Conservation (phyloP, 2,113 vertebrate species). For the Sylvilagus bachmani region DNA sequence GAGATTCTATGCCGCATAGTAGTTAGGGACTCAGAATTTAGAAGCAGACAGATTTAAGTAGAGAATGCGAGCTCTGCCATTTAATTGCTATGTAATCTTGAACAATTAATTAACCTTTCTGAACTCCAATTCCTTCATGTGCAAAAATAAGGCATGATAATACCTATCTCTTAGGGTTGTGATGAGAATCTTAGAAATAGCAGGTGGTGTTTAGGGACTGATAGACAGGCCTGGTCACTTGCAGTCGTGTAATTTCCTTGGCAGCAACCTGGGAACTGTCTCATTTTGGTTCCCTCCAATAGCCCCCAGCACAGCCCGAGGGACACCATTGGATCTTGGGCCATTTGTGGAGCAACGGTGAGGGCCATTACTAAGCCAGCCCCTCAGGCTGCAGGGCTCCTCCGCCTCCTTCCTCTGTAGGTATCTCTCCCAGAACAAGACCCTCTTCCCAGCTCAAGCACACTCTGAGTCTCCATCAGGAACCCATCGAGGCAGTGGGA, state of each 20-base stretch:
- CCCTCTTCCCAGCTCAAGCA: neutral
- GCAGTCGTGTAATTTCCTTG: neutral
- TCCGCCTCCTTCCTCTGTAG: neutral
- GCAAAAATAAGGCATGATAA: neutral
- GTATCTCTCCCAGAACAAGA: neutral
- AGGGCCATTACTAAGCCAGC: neutral
- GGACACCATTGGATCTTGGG: neutral
- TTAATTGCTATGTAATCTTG: neutral
- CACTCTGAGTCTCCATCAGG: neutral
- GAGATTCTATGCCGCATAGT: neutral
- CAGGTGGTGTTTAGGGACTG: neutral
- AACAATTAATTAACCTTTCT: neutral
- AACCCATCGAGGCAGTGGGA: neutral
- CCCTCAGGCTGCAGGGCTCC: neutral
- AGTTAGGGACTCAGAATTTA: conserved; percentile 5
- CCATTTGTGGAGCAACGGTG: conserved; percentile 1
- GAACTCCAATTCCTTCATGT: neutral
- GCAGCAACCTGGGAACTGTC: neutral
- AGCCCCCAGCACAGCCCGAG: neutral
- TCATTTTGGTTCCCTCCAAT: neutral
- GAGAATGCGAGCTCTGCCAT: neutral
- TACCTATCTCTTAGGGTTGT: neutral
- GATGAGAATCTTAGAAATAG: conserved; percentile 27
- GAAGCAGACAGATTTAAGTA: neutral
- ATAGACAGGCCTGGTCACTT: neutral